These are phyloP conservation scores for Orthosia gothica DNA, from an alignment of 2,888 invertebrate genomes.

Conservation along the genomic window DNA sequence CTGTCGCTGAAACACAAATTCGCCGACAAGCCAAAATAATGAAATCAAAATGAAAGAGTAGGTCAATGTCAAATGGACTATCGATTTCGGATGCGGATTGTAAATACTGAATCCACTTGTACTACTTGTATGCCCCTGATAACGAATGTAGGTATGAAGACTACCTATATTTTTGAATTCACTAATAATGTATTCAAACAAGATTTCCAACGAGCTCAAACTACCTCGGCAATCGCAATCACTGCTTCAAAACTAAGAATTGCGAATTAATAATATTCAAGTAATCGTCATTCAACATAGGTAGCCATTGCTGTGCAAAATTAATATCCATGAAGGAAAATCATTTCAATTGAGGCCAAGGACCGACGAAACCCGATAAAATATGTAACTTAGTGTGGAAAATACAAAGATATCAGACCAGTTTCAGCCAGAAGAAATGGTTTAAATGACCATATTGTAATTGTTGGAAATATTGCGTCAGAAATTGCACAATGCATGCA, in stretches of 20 bases:
- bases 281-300: conserved; percentile 50
- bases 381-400: conserved; percentile 51
- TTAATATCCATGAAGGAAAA: conserved; percentile 67
- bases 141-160: conserved; percentile 55
- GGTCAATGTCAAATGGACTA: conserved; percentile 82
- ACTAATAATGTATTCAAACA: conserved; percentile 2
- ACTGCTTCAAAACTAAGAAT: conserved; percentile 49
- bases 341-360: conserved; percentile 70
- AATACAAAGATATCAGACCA: conserved; percentile 49
- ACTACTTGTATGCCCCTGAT: conserved; percentile 74
- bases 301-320: conserved; percentile 47
- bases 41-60: conserved; percentile 74
- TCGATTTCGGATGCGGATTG: conserved; percentile 78
- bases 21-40: conserved; percentile 69
- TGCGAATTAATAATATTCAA: conserved; percentile 56
- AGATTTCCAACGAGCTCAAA: conserved; percentile 6
- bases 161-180: conserved; percentile 26
- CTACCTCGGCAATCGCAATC: conserved; percentile 27
- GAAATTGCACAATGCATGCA: conserved; percentile 73
- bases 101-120: conserved; percentile 78
- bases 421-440: conserved; percentile 54
- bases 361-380: conserved; percentile 66
- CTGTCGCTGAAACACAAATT: conserved; percentile 53
- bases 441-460: conserved; percentile 63
- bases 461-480: conserved; percentile 76